Evolutionary conservation across 2,113 vertebrate species (phyloP), one percentile per base, ranked within the genome.

Genomic region (Galbula dea): DNA sequence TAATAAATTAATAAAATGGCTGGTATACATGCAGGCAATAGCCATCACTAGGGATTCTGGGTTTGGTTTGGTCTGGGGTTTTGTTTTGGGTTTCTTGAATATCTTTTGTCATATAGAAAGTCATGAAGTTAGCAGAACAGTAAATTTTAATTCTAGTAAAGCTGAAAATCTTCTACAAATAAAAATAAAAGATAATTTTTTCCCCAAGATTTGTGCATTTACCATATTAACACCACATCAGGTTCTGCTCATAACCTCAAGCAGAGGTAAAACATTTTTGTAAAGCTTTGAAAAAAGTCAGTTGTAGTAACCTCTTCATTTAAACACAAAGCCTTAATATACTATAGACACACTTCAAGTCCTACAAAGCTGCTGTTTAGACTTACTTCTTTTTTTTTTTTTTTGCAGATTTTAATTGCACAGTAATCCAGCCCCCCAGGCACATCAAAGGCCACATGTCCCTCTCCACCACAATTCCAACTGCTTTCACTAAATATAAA

Each of bases 401-500:
- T 67, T 57, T 57, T 73, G 17, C 65, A 92, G 92, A 90, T 92
- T 94, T 97, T 97, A 97, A 97, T 93, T 97, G 92, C 95, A 86
- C 16, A 86, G 66, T 96, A 94, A 97, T 96, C 83, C 88, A 90
- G 88, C 96, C 94, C 88, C 90, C 54, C 77, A 94, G 83, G 93
- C 75, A 97, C 96, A 97, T 97, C 93, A 96, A 97, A 97, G 96
- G 89, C 91, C 90, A 90, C 75, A 51, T 84, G 86, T 76, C 65
- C 86, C 77, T 89, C 94, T 97, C 93, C 69, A 82, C 85, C 86
- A 89, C 83, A 91, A 97, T 97, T 98, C 97, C 97, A 98, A 97
- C 96, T 92, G 93, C 94, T 97, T 89, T 97, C 95, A 97, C 96
- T 96, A 96, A 85, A 95, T 86, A 94, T 94, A 58, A 96, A 96